These are phyloP conservation scores for Xyliphius kryptos DNA, from an alignment of 2,113 vertebrate genomes.

Conservation along the genomic window DNA sequence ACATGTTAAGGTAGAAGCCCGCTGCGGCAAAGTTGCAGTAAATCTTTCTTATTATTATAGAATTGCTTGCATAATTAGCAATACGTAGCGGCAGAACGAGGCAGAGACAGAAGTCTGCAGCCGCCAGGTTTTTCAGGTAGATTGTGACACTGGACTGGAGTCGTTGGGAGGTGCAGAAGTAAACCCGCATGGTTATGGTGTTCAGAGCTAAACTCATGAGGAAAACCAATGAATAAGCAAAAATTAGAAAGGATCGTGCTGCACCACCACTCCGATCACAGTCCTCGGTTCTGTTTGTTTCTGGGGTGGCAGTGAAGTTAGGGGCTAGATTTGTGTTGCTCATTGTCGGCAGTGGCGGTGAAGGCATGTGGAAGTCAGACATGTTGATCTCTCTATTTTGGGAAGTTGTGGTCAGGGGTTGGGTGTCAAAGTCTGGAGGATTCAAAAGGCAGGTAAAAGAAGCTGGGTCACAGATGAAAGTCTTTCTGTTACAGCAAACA, in stretches of 20 bases:
- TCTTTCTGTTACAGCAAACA: too few relatives aligned
- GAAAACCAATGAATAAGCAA: slow-evolving; percentile 50
- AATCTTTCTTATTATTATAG: slow-evolving; percentile 13
- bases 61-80: slow-evolving; percentile 36
- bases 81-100: slow-evolving; percentile 57
- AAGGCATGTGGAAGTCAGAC: too few relatives aligned
- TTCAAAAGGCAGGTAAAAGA: too few relatives aligned
- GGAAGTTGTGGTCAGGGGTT: too few relatives aligned
- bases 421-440: too few relatives aligned
- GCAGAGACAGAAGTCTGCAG: slow-evolving; percentile 58
- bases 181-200: slow-evolving; percentile 54
- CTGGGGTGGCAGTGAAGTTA: not conserved
- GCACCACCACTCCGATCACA: not conserved
- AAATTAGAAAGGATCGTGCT: slow-evolving; percentile 45
- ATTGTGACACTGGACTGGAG: slow-evolving; percentile 47
- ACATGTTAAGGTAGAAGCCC: slow-evolving; percentile 65
- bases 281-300: not conserved
- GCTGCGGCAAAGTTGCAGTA: slow-evolving; percentile 58
- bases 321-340: not conserved
- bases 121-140: slow-evolving; percentile 63
- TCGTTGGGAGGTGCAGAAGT: slow-evolving; percentile 46
- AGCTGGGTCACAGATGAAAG: too few relatives aligned
- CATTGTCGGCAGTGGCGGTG: not conserved
- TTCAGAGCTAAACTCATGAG: slow-evolving; percentile 57
- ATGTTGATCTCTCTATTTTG: not conserved